phyloP scores from a whole-genome alignment of 2,888 invertebrate genomes.

The Drosophila acutilabella region DNA sequence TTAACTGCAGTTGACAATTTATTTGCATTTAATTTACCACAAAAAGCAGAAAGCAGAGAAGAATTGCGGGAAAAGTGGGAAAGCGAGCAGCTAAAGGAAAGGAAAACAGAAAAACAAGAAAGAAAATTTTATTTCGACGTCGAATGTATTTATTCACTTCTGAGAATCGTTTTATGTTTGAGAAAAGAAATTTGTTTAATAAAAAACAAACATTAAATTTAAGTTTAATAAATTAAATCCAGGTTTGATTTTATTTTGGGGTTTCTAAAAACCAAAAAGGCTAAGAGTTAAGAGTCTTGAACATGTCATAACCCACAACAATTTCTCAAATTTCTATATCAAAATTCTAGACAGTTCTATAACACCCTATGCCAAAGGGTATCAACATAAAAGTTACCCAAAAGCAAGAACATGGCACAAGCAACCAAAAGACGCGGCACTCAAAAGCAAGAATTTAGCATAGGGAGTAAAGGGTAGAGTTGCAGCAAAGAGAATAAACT shows the following conservation, averaged over 20 bases:
- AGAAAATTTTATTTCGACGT: too few species aligned
- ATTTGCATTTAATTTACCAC: conserved; percentile 81
- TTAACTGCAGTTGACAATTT: conserved; percentile 80
- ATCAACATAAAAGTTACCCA: conserved; percentile 46
- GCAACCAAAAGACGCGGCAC: conserved; percentile 29
- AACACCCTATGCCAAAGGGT: not conserved
- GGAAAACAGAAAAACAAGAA: conserved; percentile 1
- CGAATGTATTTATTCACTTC: not conserved
- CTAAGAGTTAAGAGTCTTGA: too few species aligned
- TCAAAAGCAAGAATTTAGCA: not conserved
- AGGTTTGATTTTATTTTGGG: too few species aligned
- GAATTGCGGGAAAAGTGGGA: not conserved
- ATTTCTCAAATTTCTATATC: too few species aligned
- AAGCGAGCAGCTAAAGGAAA: conserved; percentile 3
- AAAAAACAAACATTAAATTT: too few species aligned
- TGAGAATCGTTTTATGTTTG: too few species aligned
- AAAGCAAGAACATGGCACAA: conserved; percentile 40
- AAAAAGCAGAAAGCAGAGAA: conserved; percentile 47
- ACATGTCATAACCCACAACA: too few species aligned
- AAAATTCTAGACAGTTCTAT: not conserved
- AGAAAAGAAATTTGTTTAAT: too few species aligned
- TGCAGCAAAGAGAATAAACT: not conserved
- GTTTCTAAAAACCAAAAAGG: too few species aligned
- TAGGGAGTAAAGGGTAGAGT: conserved; percentile 1
- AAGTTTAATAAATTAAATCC: not conserved